Conservation (phyloP, 2,888 invertebrate genomes). For the Parnassius apollo region DNA sequence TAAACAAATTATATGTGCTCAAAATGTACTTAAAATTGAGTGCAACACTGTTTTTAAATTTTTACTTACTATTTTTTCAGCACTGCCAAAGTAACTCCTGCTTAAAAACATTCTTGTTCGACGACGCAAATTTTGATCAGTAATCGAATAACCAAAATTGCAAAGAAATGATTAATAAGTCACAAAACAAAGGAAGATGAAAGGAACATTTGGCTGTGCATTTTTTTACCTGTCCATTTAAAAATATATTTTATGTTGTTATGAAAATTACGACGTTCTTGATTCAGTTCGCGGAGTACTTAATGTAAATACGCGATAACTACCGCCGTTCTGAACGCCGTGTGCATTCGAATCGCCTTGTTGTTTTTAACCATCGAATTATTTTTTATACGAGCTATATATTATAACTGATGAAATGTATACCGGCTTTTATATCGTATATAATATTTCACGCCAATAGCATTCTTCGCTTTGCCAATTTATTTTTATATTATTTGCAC, state of each 20-base stretch:
- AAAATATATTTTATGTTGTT: conserved; percentile 26
- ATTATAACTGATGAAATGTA: conserved; percentile 28
- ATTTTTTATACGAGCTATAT: conserved; percentile 31
- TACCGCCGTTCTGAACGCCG: conserved; percentile 34
- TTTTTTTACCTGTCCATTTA: conserved; percentile 18
- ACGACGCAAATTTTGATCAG: too few species aligned
- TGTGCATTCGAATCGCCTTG: conserved; percentile 44
- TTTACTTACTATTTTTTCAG: too few species aligned
- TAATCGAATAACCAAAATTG: too few species aligned
- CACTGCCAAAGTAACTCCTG: too few species aligned
- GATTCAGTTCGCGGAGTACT: conserved; percentile 45
- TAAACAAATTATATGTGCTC: too few species aligned
- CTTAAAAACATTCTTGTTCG: too few species aligned
- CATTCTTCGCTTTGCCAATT: conserved; percentile 19
- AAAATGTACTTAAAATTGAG: too few species aligned
- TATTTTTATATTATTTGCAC: conserved; percentile 11
- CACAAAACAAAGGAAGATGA: conserved; percentile 9
- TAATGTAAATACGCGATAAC: conserved; percentile 48
- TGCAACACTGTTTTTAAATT: too few species aligned
- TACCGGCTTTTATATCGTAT: conserved; percentile 12
- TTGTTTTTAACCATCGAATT: conserved; percentile 44
- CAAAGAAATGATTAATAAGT: too few species aligned
- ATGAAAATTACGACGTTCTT: conserved; percentile 35
- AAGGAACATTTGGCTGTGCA: conserved; percentile 8
- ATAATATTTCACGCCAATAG: conserved; percentile 21